Percentiles rank a stretch among this genome's conserved stretches.
Evolutionary conservation across 2,797 vertebrate genomes (phyloP).

Genomic region (Pantherophis alleghaniensis): DNA sequence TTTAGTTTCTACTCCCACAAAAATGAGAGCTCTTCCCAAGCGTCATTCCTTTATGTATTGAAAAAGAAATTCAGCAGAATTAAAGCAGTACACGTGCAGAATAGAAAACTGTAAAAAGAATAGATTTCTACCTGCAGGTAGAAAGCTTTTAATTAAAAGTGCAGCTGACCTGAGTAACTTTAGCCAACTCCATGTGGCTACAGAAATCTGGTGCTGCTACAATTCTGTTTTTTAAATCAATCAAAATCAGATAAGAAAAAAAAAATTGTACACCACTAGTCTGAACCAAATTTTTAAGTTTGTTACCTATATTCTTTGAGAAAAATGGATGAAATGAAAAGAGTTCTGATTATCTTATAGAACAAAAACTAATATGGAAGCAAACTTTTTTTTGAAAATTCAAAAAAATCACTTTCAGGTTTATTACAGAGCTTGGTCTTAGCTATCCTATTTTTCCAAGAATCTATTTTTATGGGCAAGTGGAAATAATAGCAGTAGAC

Average conservation of each 20-base stretch:
- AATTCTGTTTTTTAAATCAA: not conserved
- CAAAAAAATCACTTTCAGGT: not conserved
- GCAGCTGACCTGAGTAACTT: not conserved
- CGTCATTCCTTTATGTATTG: not conserved
- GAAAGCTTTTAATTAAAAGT: not conserved
- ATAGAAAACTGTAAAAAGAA: not conserved
- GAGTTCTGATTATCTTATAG: not conserved
- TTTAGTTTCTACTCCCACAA: not conserved
- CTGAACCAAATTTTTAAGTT: not conserved
- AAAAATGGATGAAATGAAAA: not conserved
- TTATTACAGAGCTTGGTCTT: not conserved
- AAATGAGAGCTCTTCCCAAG: not conserved
- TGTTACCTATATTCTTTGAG: not conserved
- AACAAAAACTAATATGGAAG: not conserved
- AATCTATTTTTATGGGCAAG: not conserved
- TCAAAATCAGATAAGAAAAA: not conserved
- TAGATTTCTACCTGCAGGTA: not conserved
- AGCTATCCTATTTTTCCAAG: not conserved
- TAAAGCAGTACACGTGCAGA: not conserved
- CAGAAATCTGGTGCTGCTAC: not conserved
- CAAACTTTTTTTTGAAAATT: not conserved
- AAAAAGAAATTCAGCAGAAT: not conserved
- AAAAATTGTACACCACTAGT: not conserved
- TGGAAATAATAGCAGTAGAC: not conserved
- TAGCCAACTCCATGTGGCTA: not conserved